A percentile compares a stretch with the other conserved stretches of the same genome.
phyloP scores from a whole-genome alignment of 2,888 invertebrate genomes.

The Apotomis turbidana region DNA sequence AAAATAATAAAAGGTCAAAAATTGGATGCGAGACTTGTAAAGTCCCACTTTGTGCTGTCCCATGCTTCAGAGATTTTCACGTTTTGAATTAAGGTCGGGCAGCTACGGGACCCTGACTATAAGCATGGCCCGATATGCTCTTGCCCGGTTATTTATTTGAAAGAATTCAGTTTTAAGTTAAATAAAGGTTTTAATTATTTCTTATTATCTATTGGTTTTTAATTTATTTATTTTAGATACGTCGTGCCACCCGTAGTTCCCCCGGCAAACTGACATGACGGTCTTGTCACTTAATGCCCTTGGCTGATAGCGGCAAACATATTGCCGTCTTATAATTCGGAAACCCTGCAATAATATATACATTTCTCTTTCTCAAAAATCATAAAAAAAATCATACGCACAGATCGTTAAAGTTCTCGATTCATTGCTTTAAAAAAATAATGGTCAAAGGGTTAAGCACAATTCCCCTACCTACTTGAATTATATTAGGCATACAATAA shows the following conservation, averaged over 20 bases:
- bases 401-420: constrained; percentile 12
- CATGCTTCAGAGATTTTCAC: constrained; percentile 9
- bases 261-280: constrained; percentile 16
- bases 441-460: constrained; percentile 10
- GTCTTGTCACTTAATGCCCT: constrained; percentile 11
- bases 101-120: not conserved
- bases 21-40: constrained; percentile 11
- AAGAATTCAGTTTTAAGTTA: not conserved
- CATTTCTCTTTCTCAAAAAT: constrained; percentile 14
- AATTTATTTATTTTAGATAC: constrained; percentile 8
- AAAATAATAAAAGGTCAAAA: constrained; percentile 17
- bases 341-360: constrained; percentile 10
- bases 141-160: not conserved
- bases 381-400: constrained; percentile 1
- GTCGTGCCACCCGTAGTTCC: constrained; percentile 12
- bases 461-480: too few species aligned
- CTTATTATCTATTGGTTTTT: constrained; percentile 9
- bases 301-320: constrained; percentile 14
- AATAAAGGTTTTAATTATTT: constrained; percentile 15
- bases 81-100: constrained; percentile 2
- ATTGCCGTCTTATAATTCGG: constrained; percentile 14
- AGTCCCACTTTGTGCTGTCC: constrained; percentile 12
- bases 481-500: too few species aligned
- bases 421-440: constrained; percentile 15
- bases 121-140: not conserved